Conservation (phyloP, 2,888 invertebrate genomes). For the Cabera pusaria region DNA sequence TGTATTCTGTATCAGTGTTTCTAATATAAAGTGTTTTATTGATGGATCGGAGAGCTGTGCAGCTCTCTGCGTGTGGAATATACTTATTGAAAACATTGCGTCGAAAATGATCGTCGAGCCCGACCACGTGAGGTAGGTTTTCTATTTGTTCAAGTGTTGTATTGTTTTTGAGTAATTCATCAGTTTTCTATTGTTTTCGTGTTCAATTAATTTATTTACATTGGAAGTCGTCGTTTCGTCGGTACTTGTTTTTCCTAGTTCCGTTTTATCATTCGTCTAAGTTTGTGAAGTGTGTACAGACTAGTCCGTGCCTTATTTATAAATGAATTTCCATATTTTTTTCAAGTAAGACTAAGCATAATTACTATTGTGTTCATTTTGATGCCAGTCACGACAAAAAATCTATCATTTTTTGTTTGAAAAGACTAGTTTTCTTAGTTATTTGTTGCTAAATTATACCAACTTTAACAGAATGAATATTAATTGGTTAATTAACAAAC, state of each 20-base stretch:
- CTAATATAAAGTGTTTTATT: conserved; percentile 62
- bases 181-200: conserved; percentile 35
- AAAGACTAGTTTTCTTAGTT: conserved; percentile 15
- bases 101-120: conserved; percentile 81
- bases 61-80: conserved; percentile 57
- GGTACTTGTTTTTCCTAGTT: conserved; percentile 20
- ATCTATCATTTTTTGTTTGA: conserved; percentile 10
- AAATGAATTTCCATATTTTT: conserved; percentile 18
- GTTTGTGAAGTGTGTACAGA: conserved; percentile 19
- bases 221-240: conserved; percentile 19
- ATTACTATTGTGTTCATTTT: conserved; percentile 14
- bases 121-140: conserved; percentile 79
- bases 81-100: conserved; percentile 72
- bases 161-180: conserved; percentile 48
- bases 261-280: conserved; percentile 11
- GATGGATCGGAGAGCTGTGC: conserved; percentile 68
- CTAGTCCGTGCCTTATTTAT: conserved; percentile 17
- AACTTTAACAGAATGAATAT: conserved; percentile 14
- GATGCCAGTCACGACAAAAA: conserved; percentile 2
- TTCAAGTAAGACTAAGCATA: conserved; percentile 16
- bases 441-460: conserved; percentile 9
- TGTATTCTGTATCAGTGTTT: conserved; percentile 59
- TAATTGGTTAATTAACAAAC: conserved; percentile 21
- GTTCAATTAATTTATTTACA: conserved; percentile 25
- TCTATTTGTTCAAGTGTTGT: conserved; percentile 62